Base-by-base conservation (phyloP, 1,140 invertebrate species). In the Heliconius himera region DNA sequence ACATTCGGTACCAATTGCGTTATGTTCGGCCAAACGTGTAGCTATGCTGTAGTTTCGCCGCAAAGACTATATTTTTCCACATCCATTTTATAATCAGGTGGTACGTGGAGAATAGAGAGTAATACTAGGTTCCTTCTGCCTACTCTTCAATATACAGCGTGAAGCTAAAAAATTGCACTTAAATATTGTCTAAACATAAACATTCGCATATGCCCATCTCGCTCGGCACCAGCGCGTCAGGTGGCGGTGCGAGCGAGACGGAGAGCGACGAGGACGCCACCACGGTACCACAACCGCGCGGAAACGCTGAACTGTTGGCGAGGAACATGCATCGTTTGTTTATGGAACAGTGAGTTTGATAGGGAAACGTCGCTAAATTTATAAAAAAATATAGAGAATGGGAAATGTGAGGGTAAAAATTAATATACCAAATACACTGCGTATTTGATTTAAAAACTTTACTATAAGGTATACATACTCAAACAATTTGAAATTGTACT, bases 231-330 rank as follows among this genome's bases (percentile, higher is more conserved):
- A 93, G 91, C 85, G 82, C 89, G 80, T 89, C 90, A 8, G 84
- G 82, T 74, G 89, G 81, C 11, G 90, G 90, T 89, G 92, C 88
- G 87, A 93, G 91, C 86, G 93, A 93, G 89, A 93, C 91, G 80
- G 91, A 94, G 81, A 94, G 91, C 78, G 92, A 93, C 82, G 91
- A 93, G 54, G 93, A 94, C 76, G 74, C 90, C 26, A 87, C 90
- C 36, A 83, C 88, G 1, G 89, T 88, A 2, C 87, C 66, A 86
- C 84, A 49, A 77, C 77, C 22, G 13, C 84, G 9, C 87, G 88
- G 38, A 81, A 84, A 16, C 84, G 87, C n/a, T 84, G 78, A 90
- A 89, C 84, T 91, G 90, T 82, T 81, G 89, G 88, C 60, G 89
- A 90, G 46, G 91, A 94, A 76, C 89, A 93, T 93, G 70, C 89